phyloP scores from a whole-genome alignment of 1,140 invertebrate species.

The Pristionchus pacificus region DNA sequence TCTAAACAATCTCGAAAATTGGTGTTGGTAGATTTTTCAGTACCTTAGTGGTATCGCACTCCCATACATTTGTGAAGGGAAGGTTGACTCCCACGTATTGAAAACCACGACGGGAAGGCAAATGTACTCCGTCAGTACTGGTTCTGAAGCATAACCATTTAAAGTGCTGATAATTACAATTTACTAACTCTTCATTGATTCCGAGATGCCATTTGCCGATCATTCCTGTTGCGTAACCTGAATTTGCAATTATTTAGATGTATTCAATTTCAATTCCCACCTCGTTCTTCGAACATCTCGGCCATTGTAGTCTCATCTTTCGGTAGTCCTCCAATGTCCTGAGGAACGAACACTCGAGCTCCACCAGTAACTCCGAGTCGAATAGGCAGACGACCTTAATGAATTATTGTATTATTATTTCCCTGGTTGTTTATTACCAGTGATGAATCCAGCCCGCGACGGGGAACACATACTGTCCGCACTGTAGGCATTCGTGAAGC shows the following conservation, averaged over 20 bases:
- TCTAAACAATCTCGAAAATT: conserved; percentile 13
- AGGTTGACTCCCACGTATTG: conserved; percentile 49
- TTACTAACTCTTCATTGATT: conserved; percentile 51
- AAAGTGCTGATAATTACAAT: too few species aligned
- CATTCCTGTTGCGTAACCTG: conserved; percentile 40
- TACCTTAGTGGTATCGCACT: conserved; percentile 49
- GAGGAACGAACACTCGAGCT: conserved; percentile 33
- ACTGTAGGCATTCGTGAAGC: conserved; percentile 56
- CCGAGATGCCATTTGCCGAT: conserved; percentile 53
- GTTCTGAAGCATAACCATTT: too few species aligned
- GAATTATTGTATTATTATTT: conserved; percentile 3
- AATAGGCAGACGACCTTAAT: conserved; percentile 40
- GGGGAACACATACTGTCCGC: conserved; percentile 56
- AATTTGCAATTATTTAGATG: conserved; percentile 1
- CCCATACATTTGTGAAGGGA: conserved; percentile 54
- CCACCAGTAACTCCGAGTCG: conserved; percentile 39
- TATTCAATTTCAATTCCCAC: neutral
- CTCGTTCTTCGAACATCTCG: conserved; percentile 37
- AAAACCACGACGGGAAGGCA: conserved; percentile 45
- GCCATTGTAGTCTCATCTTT: conserved; percentile 41
- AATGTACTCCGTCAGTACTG: conserved; percentile 44
- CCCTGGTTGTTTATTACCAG: conserved; percentile 24
- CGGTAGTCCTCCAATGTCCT: conserved; percentile 42
- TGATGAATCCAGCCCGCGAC: conserved; percentile 54
- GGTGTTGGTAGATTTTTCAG: neutral